Evolutionary conservation across 2,113 vertebrate species (phyloP).

Genomic region (Trogon surrucura): DNA sequence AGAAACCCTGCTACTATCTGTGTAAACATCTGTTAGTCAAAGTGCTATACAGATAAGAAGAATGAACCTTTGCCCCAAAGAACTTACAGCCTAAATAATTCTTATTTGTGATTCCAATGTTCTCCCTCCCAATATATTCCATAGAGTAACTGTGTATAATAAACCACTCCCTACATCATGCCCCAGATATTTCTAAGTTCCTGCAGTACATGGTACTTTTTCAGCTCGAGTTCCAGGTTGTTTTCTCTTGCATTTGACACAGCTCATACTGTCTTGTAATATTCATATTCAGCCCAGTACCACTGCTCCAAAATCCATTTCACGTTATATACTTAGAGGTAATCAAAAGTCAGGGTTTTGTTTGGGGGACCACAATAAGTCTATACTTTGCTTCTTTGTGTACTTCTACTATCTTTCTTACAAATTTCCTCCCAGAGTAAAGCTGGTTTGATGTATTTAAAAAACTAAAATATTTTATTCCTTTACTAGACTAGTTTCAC

Average conservation of each 20-base stretch:
- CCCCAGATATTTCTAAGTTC: neutral
- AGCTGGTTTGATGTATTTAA: neutral
- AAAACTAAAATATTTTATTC: neutral
- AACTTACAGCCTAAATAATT: neutral
- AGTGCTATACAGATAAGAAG: neutral
- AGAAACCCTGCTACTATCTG: neutral
- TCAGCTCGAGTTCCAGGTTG: neutral
- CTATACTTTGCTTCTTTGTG: neutral
- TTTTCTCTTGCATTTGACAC: neutral
- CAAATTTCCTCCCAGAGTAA: neutral
- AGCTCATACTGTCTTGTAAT: neutral
- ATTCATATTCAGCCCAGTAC: neutral
- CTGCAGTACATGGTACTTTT: neutral
- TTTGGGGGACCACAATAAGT: neutral
- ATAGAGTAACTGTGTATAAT: neutral
- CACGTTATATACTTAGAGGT: neutral
- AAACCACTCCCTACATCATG: accelerated
- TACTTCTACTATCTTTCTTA: neutral
- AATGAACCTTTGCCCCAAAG: neutral
- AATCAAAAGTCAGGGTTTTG: neutral
- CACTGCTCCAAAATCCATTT: neutral
- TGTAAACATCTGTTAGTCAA: neutral
- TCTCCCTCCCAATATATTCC: neutral
- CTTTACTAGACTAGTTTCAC: neutral
- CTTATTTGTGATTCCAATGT: neutral